A percentile compares a stretch with the other conserved stretches of the same genome.
phyloP scores from a whole-genome alignment of 2,888 invertebrate genomes.

The Therioaphis trifolii region DNA sequence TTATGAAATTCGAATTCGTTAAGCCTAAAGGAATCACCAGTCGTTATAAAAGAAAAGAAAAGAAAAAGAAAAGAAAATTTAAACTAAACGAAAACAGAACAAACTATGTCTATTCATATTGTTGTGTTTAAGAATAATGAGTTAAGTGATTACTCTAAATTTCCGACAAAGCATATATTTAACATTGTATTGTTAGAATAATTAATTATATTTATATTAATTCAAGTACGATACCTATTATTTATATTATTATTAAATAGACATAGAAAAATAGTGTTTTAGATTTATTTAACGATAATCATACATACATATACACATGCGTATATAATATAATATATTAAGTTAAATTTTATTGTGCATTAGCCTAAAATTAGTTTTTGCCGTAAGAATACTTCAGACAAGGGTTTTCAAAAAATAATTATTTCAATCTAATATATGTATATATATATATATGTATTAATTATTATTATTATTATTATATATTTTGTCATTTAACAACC shows the following conservation, averaged over 20 bases:
- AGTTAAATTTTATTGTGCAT: constrained; percentile 41
- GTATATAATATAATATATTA: constrained; percentile 29
- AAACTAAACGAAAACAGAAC: not conserved
- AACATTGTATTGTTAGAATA: constrained; percentile 42
- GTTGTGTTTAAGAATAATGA: constrained; percentile 6
- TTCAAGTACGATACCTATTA: constrained; percentile 49
- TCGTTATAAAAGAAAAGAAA: constrained; percentile 45
- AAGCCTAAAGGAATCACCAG: constrained; percentile 53
- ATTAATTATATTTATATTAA: constrained; percentile 35
- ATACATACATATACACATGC: too few relatives aligned
- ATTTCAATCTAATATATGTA: constrained; percentile 20
- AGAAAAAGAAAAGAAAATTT: not conserved
- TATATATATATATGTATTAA: too few relatives aligned
- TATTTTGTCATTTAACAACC: constrained; percentile 3
- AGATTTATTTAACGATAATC: constrained; percentile 51
- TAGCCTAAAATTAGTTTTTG: constrained; percentile 40
- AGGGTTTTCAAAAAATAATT: constrained; percentile 37
- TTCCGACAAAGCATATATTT: constrained; percentile 38
- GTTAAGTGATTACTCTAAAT: constrained; percentile 32
- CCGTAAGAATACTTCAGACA: constrained; percentile 39
- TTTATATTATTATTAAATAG: constrained; percentile 39
- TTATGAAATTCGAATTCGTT: constrained; percentile 48
- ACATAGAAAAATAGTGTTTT: constrained; percentile 60
- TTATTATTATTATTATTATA: not conserved
- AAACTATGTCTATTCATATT: constrained; percentile 1